phyloP scores from a whole-genome alignment of 53 echinoderm and acorn worm species.

The Echinarachnius parma region DNA sequence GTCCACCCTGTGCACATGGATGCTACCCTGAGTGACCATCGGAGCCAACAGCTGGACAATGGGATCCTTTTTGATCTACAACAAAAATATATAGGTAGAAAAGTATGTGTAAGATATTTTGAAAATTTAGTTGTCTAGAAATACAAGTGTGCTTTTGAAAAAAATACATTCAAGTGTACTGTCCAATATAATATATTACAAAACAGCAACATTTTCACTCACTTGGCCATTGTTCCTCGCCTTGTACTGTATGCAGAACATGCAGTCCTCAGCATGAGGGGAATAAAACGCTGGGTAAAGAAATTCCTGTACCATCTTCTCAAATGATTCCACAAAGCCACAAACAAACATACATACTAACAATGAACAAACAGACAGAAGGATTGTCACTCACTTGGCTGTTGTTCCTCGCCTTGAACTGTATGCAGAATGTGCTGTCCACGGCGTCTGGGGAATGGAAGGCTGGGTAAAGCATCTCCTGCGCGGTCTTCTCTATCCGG shows the following conservation, averaged over 20 bases:
- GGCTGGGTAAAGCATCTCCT: slow-evolving; percentile 55
- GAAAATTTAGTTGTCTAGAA: too few relatives aligned
- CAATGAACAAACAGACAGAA: too few relatives aligned
- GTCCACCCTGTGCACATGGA: slow-evolving; percentile 63
- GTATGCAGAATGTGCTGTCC: slow-evolving; percentile 65
- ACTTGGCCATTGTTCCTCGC: slow-evolving; percentile 70
- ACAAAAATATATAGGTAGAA: too few relatives aligned
- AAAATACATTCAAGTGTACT: too few relatives aligned
- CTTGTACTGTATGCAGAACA: slow-evolving; percentile 72
- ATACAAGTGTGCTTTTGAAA: too few relatives aligned
- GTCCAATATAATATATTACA: too few relatives aligned
- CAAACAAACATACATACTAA: too few relatives aligned
- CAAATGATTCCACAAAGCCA: too few relatives aligned
- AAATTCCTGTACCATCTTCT: slow-evolving; percentile 54
- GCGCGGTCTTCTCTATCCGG: slow-evolving; percentile 65
- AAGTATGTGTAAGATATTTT: too few relatives aligned
- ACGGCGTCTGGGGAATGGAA: slow-evolving; percentile 52
- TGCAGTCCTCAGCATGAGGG: slow-evolving; percentile 38
- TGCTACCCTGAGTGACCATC: slow-evolving; percentile 45
- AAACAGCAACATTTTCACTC: too few relatives aligned
- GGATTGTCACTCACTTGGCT: slow-evolving; percentile 42
- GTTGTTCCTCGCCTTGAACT: slow-evolving; percentile 80
- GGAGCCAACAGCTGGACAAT: slow-evolving; percentile 33
- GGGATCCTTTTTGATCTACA: slow-evolving; percentile 15
- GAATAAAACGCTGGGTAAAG: slow-evolving; percentile 69